Evolutionary conservation across 2,888 invertebrate genomes (phyloP).

Genomic region (Tipula confusa): DNA sequence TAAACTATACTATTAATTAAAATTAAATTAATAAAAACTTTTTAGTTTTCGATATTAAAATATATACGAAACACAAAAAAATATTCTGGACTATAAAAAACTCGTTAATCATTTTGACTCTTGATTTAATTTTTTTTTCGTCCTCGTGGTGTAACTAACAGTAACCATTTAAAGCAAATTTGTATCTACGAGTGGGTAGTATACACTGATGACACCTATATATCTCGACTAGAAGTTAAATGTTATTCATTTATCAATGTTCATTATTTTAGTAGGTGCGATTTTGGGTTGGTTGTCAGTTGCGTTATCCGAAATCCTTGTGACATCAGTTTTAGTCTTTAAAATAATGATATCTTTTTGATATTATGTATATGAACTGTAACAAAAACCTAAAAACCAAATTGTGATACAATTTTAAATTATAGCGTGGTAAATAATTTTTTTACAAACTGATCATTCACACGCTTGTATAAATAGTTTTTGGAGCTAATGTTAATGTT

Average conservation of each 20-base stretch:
- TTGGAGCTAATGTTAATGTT: no score
- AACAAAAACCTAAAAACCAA: no score
- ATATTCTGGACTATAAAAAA: background rate
- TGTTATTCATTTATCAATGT: background rate
- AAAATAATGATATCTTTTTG: background rate
- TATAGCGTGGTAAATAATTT: no score
- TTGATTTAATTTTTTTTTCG: background rate
- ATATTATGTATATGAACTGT: no score
- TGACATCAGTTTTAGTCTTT: background rate
- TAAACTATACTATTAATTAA: background rate
- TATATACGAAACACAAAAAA: background rate
- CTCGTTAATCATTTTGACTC: background rate
- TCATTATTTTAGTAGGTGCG: background rate
- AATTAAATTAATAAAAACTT: background rate
- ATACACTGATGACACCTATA: no score
- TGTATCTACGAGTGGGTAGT: background rate
- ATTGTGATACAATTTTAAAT: no score
- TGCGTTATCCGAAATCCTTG: background rate
- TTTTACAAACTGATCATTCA: no score
- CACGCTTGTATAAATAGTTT: no score
- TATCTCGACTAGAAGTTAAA: background rate
- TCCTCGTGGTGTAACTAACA: background rate
- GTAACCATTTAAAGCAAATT: background rate
- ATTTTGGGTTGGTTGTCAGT: no score
- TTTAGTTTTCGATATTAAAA: background rate